A percentile compares a stretch with the other conserved stretches of the same genome.
These are phyloP conservation scores for Chromoteleia sp. DNA, from an alignment of 2,888 invertebrate species.

Conservation along the genomic window DNA sequence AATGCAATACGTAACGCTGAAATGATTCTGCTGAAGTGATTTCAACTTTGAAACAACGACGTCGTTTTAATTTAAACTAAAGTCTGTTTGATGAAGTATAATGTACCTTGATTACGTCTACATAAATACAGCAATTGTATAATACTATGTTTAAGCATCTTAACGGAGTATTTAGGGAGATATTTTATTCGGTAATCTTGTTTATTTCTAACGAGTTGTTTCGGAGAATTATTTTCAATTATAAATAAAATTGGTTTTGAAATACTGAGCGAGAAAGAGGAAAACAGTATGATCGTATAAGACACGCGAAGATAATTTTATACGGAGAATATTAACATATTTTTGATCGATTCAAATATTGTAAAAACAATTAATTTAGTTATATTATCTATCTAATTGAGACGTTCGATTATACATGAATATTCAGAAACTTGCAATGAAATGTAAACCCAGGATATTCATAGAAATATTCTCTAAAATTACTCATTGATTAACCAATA, in stretches of 20 bases:
- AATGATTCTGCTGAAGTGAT: constrained; percentile 35
- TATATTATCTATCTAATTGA: too few species aligned
- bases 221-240: too few species aligned
- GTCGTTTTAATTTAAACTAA: constrained; percentile 41
- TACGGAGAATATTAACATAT: too few species aligned
- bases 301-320: too few species aligned
- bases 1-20: constrained; percentile 24
- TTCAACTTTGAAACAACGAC: constrained; percentile 29
- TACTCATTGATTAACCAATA: too few species aligned
- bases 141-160: constrained; percentile 3
- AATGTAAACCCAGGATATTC: too few species aligned
- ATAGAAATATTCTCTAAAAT: too few species aligned
- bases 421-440: too few species aligned
- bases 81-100: constrained; percentile 44
- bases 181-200: background rate
- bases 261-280: background rate
- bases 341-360: too few species aligned
- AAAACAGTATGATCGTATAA: background rate
- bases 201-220: background rate
- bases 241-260: too few species aligned
- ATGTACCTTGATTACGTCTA: constrained; percentile 37
- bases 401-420: too few species aligned
- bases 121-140: constrained; percentile 23
- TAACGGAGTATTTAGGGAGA: background rate
- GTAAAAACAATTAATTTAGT: too few species aligned